These are phyloP conservation scores for Ooceraea biroi DNA, from an alignment of 1,140 invertebrate species.

Conservation along the genomic window DNA sequence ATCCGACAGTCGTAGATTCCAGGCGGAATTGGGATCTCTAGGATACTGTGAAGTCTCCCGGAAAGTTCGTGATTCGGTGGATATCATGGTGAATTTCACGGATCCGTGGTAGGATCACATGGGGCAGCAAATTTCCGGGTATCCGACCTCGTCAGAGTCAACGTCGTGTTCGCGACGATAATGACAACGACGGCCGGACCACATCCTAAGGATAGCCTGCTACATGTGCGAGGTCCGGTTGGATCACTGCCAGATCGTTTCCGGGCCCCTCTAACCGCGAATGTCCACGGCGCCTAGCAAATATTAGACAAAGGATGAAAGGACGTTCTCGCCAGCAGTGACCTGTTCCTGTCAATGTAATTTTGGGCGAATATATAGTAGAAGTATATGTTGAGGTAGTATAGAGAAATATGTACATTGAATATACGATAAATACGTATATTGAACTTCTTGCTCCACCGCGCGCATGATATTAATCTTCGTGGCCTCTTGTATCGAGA, in stretches of 20 bases:
- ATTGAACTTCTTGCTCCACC: too few species aligned
- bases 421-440: too few species aligned
- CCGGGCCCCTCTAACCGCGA: conserved; percentile 15
- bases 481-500: background rate
- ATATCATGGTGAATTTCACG: conserved; percentile 20
- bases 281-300: conserved; percentile 17
- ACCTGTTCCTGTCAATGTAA: conserved; percentile 35
- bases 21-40: background rate
- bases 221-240: conserved; percentile 18
- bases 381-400: background rate
- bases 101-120: conserved; percentile 6
- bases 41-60: conserved; percentile 9
- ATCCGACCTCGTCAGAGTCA: conserved; percentile 25
- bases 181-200: conserved; percentile 49
- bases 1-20: conserved; percentile 12
- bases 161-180: conserved; percentile 60
- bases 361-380: background rate
- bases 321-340: conserved; percentile 15
- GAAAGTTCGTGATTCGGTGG: conserved; percentile 32
- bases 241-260: conserved; percentile 67
- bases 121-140: conserved; percentile 33
- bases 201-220: conserved; percentile 14
- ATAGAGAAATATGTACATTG: too few species aligned
- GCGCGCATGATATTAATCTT: background rate
- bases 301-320: conserved; percentile 64